Base-by-base conservation (phyloP, 2,888 invertebrate genomes). In the Polyommatus icarus region DNA sequence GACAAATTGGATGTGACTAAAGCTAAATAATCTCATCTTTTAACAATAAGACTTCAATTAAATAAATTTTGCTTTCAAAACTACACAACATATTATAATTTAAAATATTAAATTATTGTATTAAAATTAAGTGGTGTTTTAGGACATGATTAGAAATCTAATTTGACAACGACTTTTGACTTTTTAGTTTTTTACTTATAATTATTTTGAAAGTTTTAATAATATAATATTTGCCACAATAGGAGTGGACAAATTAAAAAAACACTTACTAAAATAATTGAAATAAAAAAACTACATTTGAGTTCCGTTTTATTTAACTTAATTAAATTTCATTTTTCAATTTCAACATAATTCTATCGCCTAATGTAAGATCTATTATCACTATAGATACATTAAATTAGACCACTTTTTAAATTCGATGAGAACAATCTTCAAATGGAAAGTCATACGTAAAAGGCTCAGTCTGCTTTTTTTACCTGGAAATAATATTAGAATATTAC, bases 261-360 rank as follows among this genome's bases (percentile, higher is more conserved):
- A 61, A 24, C 1, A 54, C 18, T 18, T 59, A 61, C 1, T 24
- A 24, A 24, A 20, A 46, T 40, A 72, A n/a, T 7, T 18, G 3
- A 72, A 85, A 86, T 84, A 54, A 54, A 67, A 75, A 12, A 10
- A 54, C 46, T 20, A 18, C 24, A 20, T 20, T 54, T 75, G 2
- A n/a, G 84, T 86, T 83, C 82, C 82, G 78, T 79, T 82, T 79
- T 80, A 84, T 84, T 84, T 83, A 83, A 82, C 61, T 71, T 78
- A 78, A 32, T 71, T 59, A 76, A 54, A 78, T 77, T 76, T 75
- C 57, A 29, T 18, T 75, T 75, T 50, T 75, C 18, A 75, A 54
- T 75, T 75, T 75, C 50, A 54, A 75, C 50, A 54, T 54, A 75
- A 54, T 24, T 15, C 50, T 75, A 75, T 75, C 29, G 75, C 15